Evolutionary conservation across 2,888 invertebrate genomes (phyloP), one percentile per base, ranked within the genome.

Genomic region (Protula sp.): DNA sequence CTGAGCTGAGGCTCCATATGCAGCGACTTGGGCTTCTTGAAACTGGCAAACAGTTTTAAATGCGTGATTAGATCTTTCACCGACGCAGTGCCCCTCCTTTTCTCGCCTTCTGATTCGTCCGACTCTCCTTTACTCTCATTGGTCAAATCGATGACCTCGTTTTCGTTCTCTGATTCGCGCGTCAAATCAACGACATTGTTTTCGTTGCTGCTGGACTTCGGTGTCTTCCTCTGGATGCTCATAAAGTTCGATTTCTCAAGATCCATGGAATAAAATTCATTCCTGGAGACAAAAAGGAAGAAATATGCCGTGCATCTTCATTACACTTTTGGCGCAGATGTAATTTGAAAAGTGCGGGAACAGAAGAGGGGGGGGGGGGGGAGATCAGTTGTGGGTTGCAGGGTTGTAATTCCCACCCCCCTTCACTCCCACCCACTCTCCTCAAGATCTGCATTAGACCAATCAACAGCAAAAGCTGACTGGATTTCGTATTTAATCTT

Each of bases 1-100:
- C 86, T 86, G 62, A 97, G 83, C 66, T 91, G 87, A 0, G 87
- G 82, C 77, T 92, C 91, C 65, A 87, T 87, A 72, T 88, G 88
- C 63, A 93, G 82, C 1, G 89, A 88, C 76, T 87, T 87, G 0
- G 94, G 93, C 74, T 91, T 91, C 63, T 86, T 86, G 69, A 94
- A 87, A 70, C 89, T 88, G 0, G 90, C 84, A 75, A 94, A 87
- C 5, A 94, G 85, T 70, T 87, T 84, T 76, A 95, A 65, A 56
- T 76, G 73, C 3, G 67, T 70, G 30, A 78, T 56, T 22, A 78
- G 61, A 3, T 73, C 69, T 47, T 74, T 74, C 64, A 47, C 19
- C 19, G 38, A 38, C 22, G 28, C 5, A 27, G 9, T 55, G 24
- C n/a, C 50, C 53, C 27, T n/a, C 47, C 38, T 38, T 19, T 55